A percentile compares a stretch with the other conserved stretches of the same genome.
Conservation (phyloP, 2,888 invertebrate genomes). For the Bhutanitis thaidina region DNA sequence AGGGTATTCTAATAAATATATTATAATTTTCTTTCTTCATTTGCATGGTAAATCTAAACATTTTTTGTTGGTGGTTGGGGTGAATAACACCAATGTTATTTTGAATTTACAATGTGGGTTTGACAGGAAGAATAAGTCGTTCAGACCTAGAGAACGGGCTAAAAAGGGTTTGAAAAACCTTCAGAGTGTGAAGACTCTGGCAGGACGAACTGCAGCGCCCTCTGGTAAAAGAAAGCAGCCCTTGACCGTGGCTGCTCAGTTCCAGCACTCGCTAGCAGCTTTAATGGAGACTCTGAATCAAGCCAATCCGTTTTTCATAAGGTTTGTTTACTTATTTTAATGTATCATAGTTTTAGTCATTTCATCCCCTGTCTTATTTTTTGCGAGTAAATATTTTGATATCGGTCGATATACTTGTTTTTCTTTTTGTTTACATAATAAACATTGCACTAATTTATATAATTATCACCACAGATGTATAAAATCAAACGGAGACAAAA, state of each 20-base stretch:
- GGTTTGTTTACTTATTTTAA: constrained; percentile 36
- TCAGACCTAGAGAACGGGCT: constrained; percentile 91
- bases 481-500: constrained; percentile 96
- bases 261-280: constrained; percentile 94
- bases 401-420: no score
- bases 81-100: background rate
- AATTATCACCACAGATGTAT: constrained; percentile 84
- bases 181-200: constrained; percentile 94
- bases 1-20: background rate
- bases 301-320: constrained; percentile 80
- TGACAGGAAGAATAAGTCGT: constrained; percentile 94
- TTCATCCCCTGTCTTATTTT: no score
- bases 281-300: constrained; percentile 96
- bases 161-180: constrained; percentile 94
- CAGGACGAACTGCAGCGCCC: constrained; percentile 84
- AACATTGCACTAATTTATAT: no score
- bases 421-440: no score
- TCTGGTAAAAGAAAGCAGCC: constrained; percentile 89
- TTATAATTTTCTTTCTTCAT: background rate
- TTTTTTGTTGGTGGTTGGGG: constrained; percentile 2
- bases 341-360: no score
- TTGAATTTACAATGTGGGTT: constrained; percentile 19
- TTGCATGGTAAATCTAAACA: constrained; percentile 5
- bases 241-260: constrained; percentile 96
- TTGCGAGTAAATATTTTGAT: no score